These are phyloP conservation scores for Diarsia dahlii DNA, from an alignment of 2,888 invertebrate genomes.

Conservation along the genomic window DNA sequence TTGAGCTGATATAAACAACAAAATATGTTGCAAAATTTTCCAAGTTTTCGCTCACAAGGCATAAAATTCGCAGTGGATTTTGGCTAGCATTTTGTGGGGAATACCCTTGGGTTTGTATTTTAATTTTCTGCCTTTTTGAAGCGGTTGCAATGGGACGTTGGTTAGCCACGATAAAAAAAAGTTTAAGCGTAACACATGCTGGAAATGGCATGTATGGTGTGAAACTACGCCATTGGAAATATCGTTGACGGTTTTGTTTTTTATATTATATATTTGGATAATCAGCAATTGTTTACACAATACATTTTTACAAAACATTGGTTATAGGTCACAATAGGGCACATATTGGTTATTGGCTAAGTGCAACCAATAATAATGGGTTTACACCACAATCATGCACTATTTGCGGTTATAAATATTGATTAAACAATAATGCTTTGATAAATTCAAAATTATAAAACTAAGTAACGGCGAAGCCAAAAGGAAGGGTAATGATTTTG, in stretches of 20 bases:
- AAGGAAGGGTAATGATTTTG: no score
- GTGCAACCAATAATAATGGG: no score
- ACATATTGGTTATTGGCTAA: no score
- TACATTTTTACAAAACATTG: no score
- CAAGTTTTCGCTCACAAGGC: conserved; percentile 25
- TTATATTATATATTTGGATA: no score
- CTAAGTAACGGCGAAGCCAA: no score
- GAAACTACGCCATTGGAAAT: conserved; percentile 18
- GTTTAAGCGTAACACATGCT: conserved; percentile 24
- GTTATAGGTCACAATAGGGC: no score
- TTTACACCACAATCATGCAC: no score
- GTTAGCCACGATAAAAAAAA: conserved; percentile 49
- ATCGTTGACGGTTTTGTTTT: background rate
- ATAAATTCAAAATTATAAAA: no score
- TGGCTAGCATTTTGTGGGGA: conserved; percentile 46
- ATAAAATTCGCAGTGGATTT: conserved; percentile 48
- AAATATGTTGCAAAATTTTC: conserved; percentile 34
- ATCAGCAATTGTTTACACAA: no score
- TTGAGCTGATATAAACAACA: conserved; percentile 26
- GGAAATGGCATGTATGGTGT: conserved; percentile 2
- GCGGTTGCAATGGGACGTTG: conserved; percentile 43
- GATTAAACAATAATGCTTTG: no score
- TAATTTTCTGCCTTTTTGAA: conserved; percentile 64
- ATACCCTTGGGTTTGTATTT: conserved; percentile 58
- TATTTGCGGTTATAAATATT: no score